Evolutionary conservation across 2,113 vertebrate species (phyloP).

Genomic region (Scomber scombrus): DNA sequence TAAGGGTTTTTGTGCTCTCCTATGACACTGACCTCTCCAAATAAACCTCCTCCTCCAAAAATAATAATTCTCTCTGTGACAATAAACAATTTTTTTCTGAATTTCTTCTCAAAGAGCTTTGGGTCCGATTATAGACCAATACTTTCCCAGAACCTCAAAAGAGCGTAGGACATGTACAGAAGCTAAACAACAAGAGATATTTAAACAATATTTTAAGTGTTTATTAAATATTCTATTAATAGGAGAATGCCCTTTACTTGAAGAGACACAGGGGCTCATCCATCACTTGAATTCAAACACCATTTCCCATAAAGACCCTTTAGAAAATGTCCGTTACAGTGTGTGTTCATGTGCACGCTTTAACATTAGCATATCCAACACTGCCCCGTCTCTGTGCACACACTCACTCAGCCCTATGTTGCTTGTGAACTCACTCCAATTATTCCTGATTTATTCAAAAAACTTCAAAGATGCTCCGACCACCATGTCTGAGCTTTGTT

Average conservation of each 20-base stretch:
- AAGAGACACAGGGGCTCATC: not conserved
- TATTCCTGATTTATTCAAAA: slow-evolving; percentile 10
- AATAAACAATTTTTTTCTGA: slow-evolving; percentile 14
- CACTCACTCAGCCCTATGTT: not conserved
- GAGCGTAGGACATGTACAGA: not conserved
- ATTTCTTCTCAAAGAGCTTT: not conserved
- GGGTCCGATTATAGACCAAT: not conserved
- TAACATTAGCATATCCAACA: not conserved
- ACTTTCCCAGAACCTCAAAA: slow-evolving; percentile 26
- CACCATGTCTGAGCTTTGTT: not conserved
- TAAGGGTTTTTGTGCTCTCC: slow-evolving; percentile 17
- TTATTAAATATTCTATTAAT: slow-evolving; percentile 26
- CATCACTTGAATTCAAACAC: not conserved
- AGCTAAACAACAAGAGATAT: not conserved
- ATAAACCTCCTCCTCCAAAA: slow-evolving; percentile 12
- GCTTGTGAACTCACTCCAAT: slow-evolving; percentile 8
- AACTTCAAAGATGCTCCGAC: slow-evolving; percentile 13
- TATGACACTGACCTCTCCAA: slow-evolving; percentile 23
- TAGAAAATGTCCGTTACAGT: not conserved
- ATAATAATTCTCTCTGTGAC: slow-evolving; percentile 19
- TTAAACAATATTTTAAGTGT: slow-evolving; percentile 15
- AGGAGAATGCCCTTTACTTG: not conserved
- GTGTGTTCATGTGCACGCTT: not conserved
- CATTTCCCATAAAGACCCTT: not conserved
- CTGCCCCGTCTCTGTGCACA: not conserved